Evolutionary conservation across 2,888 invertebrate species (phyloP), one percentile per base, ranked within the genome.

Genomic region (Latrodectus elegans): DNA sequence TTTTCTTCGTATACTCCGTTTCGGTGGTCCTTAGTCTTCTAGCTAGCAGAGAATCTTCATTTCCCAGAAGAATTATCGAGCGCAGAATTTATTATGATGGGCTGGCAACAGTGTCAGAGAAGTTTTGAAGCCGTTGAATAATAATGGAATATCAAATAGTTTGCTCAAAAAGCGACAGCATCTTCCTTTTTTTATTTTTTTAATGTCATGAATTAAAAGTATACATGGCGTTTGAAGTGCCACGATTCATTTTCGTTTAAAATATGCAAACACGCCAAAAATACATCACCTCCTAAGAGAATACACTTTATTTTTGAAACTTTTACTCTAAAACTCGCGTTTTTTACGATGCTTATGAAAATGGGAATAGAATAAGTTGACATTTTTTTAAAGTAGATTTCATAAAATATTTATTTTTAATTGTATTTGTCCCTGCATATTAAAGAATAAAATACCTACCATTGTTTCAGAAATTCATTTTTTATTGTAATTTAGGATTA

Each of bases 81-180:
- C 78, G 65, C 51, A 53, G 71, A 72, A 73, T 84, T 84, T 84
- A 72, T 84, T 77, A 84, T 77, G 77, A 73, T 67, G 77, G 70
- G 17, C 53, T 73, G 84, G 78, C 84, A 84, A 77, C 67, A 64
- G 72, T 84, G 84, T 73, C 84, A 76, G 17, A 38, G 73, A 74
- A 70, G 70, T 75, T 82, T 72, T 71, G 60, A 38, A 71, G 70
- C 60, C 53, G 76, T 38, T 67, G 78, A 64, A 72, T 77, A 84
- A 72, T 84, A 84, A 84, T 84, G 84, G 84, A 84, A 84, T 84
- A 84, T 84, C 73, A 84, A 84, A 84, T 84, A 67, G 77, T 52
- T 67, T 52, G 68, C 55, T 79, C 60, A 53, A 38, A 71, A 71
- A 70, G 49, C 68, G 79, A 71, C 68, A 71, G 60, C 79, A 79